Evolutionary conservation across 2,888 invertebrate species (phyloP).

Genomic region (Gymnoscelis rufifasciata): DNA sequence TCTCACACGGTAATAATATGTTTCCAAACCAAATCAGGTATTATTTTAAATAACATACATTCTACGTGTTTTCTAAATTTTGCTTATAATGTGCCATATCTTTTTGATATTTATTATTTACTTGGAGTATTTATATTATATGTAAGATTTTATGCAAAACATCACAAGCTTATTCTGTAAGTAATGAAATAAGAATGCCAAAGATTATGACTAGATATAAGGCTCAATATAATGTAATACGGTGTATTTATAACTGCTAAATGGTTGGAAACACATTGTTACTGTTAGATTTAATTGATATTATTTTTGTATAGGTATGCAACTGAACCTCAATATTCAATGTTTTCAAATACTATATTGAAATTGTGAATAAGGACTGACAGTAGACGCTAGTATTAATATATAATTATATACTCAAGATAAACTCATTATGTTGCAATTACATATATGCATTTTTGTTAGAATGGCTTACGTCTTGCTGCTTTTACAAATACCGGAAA

Average conservation of each 20-base stretch:
- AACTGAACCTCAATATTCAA: slow-evolving; percentile 62
- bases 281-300: slow-evolving; percentile 59
- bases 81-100: slow-evolving; percentile 29
- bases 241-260: slow-evolving; percentile 40
- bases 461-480: background rate
- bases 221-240: slow-evolving; percentile 44
- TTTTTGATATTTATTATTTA: slow-evolving; percentile 22
- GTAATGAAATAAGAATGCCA: slow-evolving; percentile 66
- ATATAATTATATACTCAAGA: slow-evolving; percentile 27
- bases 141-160: slow-evolving; percentile 28
- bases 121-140: slow-evolving; percentile 17
- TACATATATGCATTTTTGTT: slow-evolving; percentile 23
- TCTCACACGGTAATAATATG: slow-evolving; percentile 75
- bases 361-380: slow-evolving; percentile 67
- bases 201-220: slow-evolving; percentile 73
- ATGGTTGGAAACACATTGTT: slow-evolving; percentile 76
- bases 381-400: slow-evolving; percentile 30
- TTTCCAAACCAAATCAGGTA: slow-evolving; percentile 56
- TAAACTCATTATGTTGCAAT: slow-evolving; percentile 28
- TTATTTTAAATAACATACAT: slow-evolving; percentile 15
- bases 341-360: slow-evolving; percentile 56
- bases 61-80: slow-evolving; percentile 16
- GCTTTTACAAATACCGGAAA: background rate
- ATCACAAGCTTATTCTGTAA: slow-evolving; percentile 59
- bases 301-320: slow-evolving; percentile 67